Evolutionary conservation across 2,888 invertebrate genomes (phyloP), one percentile per base, ranked within the genome.

Genomic region (Saturnia pavonia): DNA sequence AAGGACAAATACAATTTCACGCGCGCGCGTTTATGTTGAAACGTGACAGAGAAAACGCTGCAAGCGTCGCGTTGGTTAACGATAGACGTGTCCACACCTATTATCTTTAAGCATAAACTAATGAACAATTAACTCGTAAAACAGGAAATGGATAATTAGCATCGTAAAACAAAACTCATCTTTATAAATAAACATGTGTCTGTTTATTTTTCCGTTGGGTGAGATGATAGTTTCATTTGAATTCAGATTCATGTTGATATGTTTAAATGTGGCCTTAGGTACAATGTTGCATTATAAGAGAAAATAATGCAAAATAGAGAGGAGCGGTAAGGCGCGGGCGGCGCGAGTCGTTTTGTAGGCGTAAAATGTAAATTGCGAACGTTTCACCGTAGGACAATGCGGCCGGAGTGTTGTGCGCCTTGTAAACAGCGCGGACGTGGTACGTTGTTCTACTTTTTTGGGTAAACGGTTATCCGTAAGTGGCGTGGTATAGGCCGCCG

Each of bases 401-500:
- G 82, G 85, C 76, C 82, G 84, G 81, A 86, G 92, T 94, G 94
- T 93, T 87, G 88, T 83, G 83, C 85, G 84, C 87, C 91, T 86
- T 93, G 94, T 93, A 91, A 94, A 93, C 93, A 92, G 83, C 85
- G 79, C 82, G 80, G 87, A 85, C 88, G 86, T 85, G 88, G 90
- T 88, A 89, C 87, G 91, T 88, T 89, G 92, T 90, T 91, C 90
- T 91, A 92, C 94, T 93, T 93, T 93, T 94, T 94, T 93, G 92
- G 93, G 87, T 91, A 90, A 92, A 89, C 87, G 87, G 85, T 87
- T 82, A 80, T 82, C 92, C 94, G 82, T 92, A 93, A 88, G 91
- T 87, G 92, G 93, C 74, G 77, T 75, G 82, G 87, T 84, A 92
- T 88, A 92, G 91, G 89, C 82, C 79, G 89, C 91, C 91, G 91